phyloP scores from a whole-genome alignment of 2,888 invertebrate genomes.

The Lepidocyrtoides sp. region DNA sequence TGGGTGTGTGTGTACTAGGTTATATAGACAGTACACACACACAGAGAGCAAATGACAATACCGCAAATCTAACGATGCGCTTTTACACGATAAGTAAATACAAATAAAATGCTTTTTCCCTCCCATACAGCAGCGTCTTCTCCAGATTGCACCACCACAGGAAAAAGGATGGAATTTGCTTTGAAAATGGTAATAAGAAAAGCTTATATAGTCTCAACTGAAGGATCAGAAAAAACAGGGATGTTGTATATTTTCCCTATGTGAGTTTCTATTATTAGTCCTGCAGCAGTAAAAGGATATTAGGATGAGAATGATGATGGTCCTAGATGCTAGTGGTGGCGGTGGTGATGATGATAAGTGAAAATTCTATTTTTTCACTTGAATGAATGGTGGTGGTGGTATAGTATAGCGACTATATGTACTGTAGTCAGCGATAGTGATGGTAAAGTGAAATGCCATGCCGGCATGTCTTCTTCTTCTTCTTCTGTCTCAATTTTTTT shows the following conservation, averaged over 20 bases:
- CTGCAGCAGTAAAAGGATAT: neutral
- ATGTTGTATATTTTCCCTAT: neutral
- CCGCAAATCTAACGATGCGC: neutral
- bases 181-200: neutral
- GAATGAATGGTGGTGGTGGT: neutral
- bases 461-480: neutral
- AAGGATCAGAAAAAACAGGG: neutral
- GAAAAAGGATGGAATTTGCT: neutral
- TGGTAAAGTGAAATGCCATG: neutral
- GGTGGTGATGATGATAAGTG: neutral
- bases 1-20: too few species aligned
- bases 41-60: neutral
- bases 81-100: neutral
- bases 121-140: too few species aligned
- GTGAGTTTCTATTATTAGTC: neutral
- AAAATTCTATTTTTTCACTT: constrained; percentile 4
- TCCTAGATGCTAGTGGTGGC: too few species aligned
- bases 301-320: neutral
- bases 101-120: neutral
- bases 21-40: neutral
- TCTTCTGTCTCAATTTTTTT: neutral
- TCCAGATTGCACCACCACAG: neutral
- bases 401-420: too few species aligned
- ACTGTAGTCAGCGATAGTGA: too few species aligned
- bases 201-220: neutral